Evolutionary conservation across 2,888 invertebrate species (phyloP).

Genomic region (Cephus sareptanus): DNA sequence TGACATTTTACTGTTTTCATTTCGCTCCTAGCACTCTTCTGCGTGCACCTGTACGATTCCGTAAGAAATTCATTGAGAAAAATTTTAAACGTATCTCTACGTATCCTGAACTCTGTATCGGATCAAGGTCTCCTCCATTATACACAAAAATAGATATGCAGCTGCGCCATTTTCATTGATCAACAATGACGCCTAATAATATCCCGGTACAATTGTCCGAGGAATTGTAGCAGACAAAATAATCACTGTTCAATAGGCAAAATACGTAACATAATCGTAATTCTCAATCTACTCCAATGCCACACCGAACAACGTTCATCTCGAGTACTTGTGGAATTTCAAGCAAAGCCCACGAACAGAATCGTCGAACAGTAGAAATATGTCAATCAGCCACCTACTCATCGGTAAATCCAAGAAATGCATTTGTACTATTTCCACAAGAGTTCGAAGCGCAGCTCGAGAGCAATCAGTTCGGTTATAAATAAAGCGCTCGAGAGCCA

Average conservation of each 20-base stretch:
- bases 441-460: neutral
- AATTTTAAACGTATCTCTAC: neutral
- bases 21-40: neutral
- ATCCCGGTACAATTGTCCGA: neutral
- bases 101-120: neutral
- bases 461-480: constrained; percentile 35
- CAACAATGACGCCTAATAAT: neutral
- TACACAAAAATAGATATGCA: neutral
- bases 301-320: neutral
- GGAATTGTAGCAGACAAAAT: neutral
- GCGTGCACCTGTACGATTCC: neutral
- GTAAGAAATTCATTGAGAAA: neutral
- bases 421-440: neutral
- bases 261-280: neutral
- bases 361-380: neutral
- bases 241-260: neutral
- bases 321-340: neutral
- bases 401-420: neutral
- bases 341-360: neutral
- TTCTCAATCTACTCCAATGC: neutral
- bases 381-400: neutral
- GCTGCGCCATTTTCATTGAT: neutral
- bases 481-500: constrained; percentile 51
- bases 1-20: neutral
- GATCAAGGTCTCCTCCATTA: neutral